Evolutionary conservation across 92 coral and sea anemone species (phyloP).

Genomic region (Bergia puertoricense): DNA sequence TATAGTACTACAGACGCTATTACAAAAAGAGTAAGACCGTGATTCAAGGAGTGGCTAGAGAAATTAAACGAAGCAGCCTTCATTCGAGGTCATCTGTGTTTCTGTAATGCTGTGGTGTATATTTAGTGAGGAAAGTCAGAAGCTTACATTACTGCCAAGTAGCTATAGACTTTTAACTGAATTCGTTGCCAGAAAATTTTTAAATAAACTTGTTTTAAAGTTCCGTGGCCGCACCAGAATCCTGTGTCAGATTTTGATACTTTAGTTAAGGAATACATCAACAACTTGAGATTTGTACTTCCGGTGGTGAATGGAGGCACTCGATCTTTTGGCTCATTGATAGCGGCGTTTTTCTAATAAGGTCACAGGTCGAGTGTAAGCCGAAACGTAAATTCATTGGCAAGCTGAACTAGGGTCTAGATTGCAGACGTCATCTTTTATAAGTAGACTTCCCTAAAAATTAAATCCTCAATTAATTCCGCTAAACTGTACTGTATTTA

Average conservation of each 20-base stretch:
- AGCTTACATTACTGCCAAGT: neutral
- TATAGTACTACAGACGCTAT: too few species aligned
- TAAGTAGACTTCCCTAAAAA: neutral
- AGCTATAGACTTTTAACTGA: neutral
- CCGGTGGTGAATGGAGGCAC: constrained; percentile 32
- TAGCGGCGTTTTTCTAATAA: neutral
- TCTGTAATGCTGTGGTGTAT: neutral
- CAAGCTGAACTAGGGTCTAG: neutral
- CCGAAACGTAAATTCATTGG: constrained; percentile 30
- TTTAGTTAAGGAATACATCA: constrained; percentile 25
- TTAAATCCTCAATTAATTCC: neutral
- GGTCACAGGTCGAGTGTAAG: constrained; percentile 41
- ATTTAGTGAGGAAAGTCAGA: neutral
- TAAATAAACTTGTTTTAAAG: neutral
- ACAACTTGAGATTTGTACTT: constrained; percentile 23
- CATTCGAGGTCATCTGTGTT: neutral
- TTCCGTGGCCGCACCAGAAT: neutral
- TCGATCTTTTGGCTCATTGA: constrained; percentile 25
- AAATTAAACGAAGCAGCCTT: neutral
- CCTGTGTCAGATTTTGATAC: constrained; percentile 34
- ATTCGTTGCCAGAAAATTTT: neutral
- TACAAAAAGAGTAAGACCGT: too few species aligned
- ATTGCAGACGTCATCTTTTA: neutral
- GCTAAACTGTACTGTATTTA: neutral
- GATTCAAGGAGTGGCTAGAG: too few species aligned